Percentiles rank a stretch among this genome's conserved stretches.
Conservation (phyloP, 2,113 vertebrate genomes). For the Choloepus hoffmanni region DNA sequence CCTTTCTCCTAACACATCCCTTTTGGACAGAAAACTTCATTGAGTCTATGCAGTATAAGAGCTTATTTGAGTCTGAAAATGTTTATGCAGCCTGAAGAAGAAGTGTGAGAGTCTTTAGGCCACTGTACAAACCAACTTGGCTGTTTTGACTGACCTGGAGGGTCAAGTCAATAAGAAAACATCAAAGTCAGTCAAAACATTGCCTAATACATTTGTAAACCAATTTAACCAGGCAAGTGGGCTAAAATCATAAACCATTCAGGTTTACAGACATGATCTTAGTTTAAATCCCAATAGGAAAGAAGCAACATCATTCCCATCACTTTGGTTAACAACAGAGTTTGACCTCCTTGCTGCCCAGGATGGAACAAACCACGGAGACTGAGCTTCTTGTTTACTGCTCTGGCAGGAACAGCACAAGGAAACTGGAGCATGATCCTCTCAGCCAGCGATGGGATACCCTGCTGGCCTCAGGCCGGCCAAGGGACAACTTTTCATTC, state of each 20-base stretch:
- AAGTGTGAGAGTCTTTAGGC: not conserved
- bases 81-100: not conserved
- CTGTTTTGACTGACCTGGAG: constrained; percentile 5
- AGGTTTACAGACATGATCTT: not conserved
- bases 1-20: not conserved
- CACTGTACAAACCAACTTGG: not conserved
- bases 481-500: not conserved
- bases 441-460: not conserved
- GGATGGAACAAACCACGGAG: not conserved
- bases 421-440: not conserved
- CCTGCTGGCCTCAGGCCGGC: not conserved
- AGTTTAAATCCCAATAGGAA: not conserved
- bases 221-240: constrained; percentile 9
- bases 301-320: not conserved
- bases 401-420: not conserved
- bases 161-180: constrained; percentile 54
- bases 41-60: not conserved
- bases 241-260: not conserved
- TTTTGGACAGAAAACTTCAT: not conserved
- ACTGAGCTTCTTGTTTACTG: not conserved
- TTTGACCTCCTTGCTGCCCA: not conserved
- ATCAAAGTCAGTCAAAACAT: constrained; percentile 31
- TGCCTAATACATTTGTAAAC: constrained; percentile 33
- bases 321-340: not conserved
- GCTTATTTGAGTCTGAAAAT: constrained; percentile 5